Evolutionary conservation across 2,888 invertebrate species (phyloP).

Genomic region (Heliconius erato): DNA sequence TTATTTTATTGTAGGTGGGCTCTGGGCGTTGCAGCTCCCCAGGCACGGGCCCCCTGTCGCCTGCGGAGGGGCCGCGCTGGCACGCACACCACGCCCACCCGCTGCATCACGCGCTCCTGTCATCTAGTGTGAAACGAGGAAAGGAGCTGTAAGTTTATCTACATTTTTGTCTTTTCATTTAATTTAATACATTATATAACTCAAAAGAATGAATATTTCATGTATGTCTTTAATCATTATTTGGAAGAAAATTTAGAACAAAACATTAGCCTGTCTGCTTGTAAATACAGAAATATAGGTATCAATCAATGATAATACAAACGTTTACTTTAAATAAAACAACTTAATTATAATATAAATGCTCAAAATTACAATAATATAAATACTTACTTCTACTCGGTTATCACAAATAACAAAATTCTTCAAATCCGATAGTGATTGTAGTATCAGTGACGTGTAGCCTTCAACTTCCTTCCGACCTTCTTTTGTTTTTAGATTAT

Average conservation of each 20-base stretch:
- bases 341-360: no score
- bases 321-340: no score
- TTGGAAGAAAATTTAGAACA: no score
- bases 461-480: constrained; percentile 23
- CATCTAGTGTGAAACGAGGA: constrained; percentile 81
- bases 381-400: background rate
- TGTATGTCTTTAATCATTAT: no score
- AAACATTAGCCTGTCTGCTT: no score
- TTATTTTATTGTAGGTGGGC: constrained; percentile 71
- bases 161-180: no score
- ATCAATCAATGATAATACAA: no score
- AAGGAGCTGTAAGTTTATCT: constrained; percentile 79
- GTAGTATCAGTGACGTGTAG: background rate
- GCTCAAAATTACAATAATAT: no score
- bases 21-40: constrained; percentile 81
- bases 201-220: no score
- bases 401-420: background rate
- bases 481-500: constrained; percentile 17
- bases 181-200: no score
- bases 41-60: constrained; percentile 81
- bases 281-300: no score
- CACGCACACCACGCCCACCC: constrained; percentile 81
- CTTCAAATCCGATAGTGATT: background rate
- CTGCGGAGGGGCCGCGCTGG: constrained; percentile 81
- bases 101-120: constrained; percentile 80